phyloP scores from a whole-genome alignment of 2,888 invertebrate genomes.

The Orthosia gracilis region DNA sequence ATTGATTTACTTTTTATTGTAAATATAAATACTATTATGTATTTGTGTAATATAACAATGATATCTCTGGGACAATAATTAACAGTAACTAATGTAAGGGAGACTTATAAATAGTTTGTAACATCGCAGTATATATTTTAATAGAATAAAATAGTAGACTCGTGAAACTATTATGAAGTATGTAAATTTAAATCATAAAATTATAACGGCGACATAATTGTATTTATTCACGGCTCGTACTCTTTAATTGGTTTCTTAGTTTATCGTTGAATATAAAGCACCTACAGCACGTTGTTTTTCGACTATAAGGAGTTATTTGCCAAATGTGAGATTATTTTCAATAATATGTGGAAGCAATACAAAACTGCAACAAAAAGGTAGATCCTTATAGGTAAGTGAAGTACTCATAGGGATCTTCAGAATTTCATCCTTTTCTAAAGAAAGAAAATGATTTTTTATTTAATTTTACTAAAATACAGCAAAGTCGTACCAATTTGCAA shows the following conservation, averaged over 20 bases:
- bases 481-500: constrained; percentile 47
- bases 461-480: constrained; percentile 35
- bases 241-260: constrained; percentile 48
- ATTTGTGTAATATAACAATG: constrained; percentile 52
- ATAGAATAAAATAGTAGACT: constrained; percentile 40
- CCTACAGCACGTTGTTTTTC: constrained; percentile 67
- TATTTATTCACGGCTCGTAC: constrained; percentile 45
- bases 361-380: constrained; percentile 66
- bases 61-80: constrained; percentile 55
- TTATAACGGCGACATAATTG: constrained; percentile 58
- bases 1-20: constrained; percentile 45
- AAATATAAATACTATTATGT: constrained; percentile 52
- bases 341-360: constrained; percentile 90
- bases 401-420: constrained; percentile 27
- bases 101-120: constrained; percentile 43
- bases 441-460: background rate
- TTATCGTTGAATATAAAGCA: constrained; percentile 61
- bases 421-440: background rate
- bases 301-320: constrained; percentile 67
- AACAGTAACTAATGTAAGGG: constrained; percentile 52
- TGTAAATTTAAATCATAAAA: constrained; percentile 53
- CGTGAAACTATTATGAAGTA: constrained; percentile 35
- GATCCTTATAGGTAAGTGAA: constrained; percentile 10
- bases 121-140: constrained; percentile 53
- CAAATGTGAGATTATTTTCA: constrained; percentile 85